Conservation (phyloP, 2,888 invertebrate genomes). For the Cheilosia grossa region DNA sequence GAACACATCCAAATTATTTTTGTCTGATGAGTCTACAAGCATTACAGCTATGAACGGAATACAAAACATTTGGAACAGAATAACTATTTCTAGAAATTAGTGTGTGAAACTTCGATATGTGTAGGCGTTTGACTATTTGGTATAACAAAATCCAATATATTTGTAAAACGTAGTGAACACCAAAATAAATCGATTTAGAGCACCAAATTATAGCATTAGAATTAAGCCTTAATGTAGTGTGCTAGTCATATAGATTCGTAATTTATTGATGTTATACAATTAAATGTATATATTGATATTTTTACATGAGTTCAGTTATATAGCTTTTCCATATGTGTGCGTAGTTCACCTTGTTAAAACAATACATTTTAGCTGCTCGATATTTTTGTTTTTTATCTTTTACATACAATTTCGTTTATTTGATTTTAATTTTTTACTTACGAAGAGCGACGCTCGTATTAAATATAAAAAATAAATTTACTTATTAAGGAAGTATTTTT, state of each 20-base stretch:
- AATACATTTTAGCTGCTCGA: constrained; percentile 31
- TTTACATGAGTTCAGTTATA: background rate
- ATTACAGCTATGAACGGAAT: constrained; percentile 13
- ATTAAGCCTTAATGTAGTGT: constrained; percentile 17
- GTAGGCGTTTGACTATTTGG: constrained; percentile 5
- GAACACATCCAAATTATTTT: background rate
- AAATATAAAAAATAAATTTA: constrained; percentile 9
- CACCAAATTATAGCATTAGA: constrained; percentile 16
- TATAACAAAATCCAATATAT: constrained; percentile 4
- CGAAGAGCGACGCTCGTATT: background rate
- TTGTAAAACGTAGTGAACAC: constrained; percentile 18
- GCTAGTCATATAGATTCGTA: constrained; percentile 17
- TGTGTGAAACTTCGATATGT: constrained; percentile 1
- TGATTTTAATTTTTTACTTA: background rate
- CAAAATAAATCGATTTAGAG: constrained; percentile 1
- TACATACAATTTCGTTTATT: background rate
- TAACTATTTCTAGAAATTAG: constrained; percentile 6
- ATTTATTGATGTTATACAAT: constrained; percentile 12
- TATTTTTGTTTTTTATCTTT: constrained; percentile 4
- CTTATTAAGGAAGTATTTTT: constrained; percentile 23
- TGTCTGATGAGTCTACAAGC: background rate
- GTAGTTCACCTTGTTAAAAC: constrained; percentile 35
- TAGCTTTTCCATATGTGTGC: constrained; percentile 14
- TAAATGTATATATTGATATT: background rate
- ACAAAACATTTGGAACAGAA: background rate